These are phyloP conservation scores for Phrynosoma blainvillii DNA, from an alignment of 2,113 vertebrate species.

Conservation along the genomic window DNA sequence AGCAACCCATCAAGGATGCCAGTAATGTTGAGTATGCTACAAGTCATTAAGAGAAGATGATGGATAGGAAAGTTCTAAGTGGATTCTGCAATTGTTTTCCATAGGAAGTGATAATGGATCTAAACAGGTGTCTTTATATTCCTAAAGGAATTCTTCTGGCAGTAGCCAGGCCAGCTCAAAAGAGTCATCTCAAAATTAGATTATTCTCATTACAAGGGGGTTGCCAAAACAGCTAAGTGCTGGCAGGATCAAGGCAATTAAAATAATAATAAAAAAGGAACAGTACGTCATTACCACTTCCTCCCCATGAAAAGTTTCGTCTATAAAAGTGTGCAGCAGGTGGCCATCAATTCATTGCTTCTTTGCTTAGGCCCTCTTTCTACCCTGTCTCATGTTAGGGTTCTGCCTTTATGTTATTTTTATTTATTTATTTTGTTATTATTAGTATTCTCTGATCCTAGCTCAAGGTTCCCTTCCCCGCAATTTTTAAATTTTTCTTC, in stretches of 20 bases:
- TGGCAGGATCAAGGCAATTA: neutral
- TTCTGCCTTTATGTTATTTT: too few species aligned
- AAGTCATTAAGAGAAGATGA: neutral
- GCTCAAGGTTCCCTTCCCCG: too few species aligned
- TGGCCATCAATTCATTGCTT: too few species aligned
- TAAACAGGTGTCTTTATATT: neutral
- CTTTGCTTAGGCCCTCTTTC: too few species aligned
- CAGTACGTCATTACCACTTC: neutral
- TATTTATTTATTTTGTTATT: too few species aligned
- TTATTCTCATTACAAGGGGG: neutral
- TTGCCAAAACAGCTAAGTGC: conserved; percentile 8
- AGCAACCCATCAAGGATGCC: neutral
- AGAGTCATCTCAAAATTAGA: neutral
- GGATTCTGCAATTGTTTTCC: neutral
- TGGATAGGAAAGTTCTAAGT: neutral
- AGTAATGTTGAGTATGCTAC: neutral
- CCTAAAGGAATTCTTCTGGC: neutral
- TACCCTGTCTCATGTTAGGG: too few species aligned
- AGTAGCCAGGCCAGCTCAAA: neutral
- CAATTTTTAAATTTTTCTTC: neutral
- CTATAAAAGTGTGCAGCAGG: neutral
- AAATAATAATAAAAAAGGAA: neutral
- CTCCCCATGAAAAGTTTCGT: neutral
- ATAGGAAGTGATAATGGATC: neutral
- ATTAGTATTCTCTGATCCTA: too few species aligned